Percentiles rank a stretch among this genome's conserved stretches.
Conservation (phyloP, 2,797 vertebrate species). For the Parauchenoglanis punctatus region DNA sequence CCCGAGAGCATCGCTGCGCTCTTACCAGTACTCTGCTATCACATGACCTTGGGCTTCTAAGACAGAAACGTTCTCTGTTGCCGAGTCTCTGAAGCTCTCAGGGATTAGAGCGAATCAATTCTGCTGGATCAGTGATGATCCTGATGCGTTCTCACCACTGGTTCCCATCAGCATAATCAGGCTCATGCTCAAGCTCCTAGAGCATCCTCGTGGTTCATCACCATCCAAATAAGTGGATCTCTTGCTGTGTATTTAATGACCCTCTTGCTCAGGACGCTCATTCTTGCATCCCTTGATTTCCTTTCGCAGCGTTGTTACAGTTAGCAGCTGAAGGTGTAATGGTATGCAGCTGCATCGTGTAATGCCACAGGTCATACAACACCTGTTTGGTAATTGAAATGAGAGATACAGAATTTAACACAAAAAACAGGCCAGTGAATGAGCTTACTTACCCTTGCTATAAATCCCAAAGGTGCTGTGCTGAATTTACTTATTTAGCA, state of each 20-base stretch:
- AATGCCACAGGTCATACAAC: conserved; percentile 31
- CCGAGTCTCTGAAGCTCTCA: conserved; percentile 32
- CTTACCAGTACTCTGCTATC: background rate
- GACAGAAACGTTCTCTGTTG: conserved; percentile 30
- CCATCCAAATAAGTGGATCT: conserved; percentile 28
- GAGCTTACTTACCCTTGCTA: conserved; percentile 22
- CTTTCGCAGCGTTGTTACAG: background rate
- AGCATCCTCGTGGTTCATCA: conserved; percentile 1
- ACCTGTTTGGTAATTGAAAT: conserved; percentile 30
- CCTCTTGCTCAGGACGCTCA: background rate
- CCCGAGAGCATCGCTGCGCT: background rate
- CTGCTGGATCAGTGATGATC: conserved; percentile 49
- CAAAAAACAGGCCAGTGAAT: background rate
- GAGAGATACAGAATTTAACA: conserved; percentile 1
- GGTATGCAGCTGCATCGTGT: conserved; percentile 32
- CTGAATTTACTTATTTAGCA: conserved; percentile 26
- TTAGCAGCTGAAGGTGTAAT: conserved; percentile 1
- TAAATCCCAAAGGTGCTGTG: background rate
- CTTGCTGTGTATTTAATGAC: conserved; percentile 37
- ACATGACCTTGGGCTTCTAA: conserved; percentile 52
- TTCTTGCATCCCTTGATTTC: background rate
- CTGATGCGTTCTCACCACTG: conserved; percentile 45
- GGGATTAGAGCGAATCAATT: conserved; percentile 55
- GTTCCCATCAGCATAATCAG: conserved; percentile 49
- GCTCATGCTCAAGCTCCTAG: conserved; percentile 25